Base-by-base conservation (phyloP, 2,888 invertebrate species). In the Sisyra nigra region DNA sequence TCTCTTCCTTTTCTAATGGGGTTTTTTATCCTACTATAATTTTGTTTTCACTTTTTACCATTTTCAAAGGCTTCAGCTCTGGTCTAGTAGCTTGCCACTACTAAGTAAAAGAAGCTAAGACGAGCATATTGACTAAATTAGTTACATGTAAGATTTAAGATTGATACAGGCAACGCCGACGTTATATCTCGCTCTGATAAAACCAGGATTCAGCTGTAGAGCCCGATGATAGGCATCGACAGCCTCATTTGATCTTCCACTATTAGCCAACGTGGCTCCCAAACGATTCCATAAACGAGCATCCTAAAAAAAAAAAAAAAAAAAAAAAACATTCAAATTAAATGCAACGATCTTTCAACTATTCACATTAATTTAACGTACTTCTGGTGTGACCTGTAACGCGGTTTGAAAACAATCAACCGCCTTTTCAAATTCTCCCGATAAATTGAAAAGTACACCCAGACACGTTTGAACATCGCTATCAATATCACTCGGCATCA, bases 151-250 rank as follows among this genome's bases (percentile, higher is more conserved):
- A 36, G 92, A 91, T 52, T 85, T 82, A 37, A 98, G 72, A 64
- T 96, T 96, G 65, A 97, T 88, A 59, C 97, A 98, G 46, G 93
- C 91, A 44, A 98, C 94, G 18, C 96, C 97, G 45, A 98, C 82
- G 67, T 98, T 98, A 60, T 94, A 98, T 47, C 98, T 74, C 6
- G 96, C 94, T 46, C 98, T 72, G 48, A 98, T 91, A 61, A 91
- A 98, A 2, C 96, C 96, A 5, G 98, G 98, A 47, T 88, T 83
- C 40, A 96, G 67, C 56, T 84, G 76, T 41, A 98, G 67, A 31
- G 97, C 94, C 54, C 78, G 76, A 57, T 89, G 84, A 60, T 98
- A 98, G 0, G 97, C 96, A 50, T 89, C 84, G 6, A 98, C 87
- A 3, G 98, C 96, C 67, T 97, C 92, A 55, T 93, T 94, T 30